Percentiles rank a stretch among this genome's conserved stretches.
These are phyloP conservation scores for Lacerta viridis DNA, from an alignment of 2,797 vertebrate genomes.

Conservation along the genomic window DNA sequence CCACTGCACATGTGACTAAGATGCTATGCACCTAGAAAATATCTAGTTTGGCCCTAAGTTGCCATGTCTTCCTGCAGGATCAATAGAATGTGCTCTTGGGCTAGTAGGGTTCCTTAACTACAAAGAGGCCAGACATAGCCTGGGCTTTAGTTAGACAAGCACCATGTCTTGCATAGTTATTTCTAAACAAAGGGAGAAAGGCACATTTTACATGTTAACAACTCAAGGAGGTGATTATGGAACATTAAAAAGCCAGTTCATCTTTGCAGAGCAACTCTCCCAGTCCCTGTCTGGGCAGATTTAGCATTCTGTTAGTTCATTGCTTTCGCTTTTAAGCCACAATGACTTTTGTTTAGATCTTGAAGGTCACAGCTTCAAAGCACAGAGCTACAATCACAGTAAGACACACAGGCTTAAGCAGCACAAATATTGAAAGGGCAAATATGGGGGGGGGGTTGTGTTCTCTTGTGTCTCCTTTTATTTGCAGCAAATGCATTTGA, in stretches of 20 bases:
- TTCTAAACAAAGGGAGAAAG: constrained; percentile 24
- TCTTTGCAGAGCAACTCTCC: constrained; percentile 6
- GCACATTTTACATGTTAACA: constrained; percentile 39
- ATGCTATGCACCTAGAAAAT: not conserved
- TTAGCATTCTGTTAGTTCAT: constrained; percentile 17
- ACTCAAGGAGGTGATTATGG: constrained; percentile 3
- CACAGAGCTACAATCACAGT: constrained; percentile 35
- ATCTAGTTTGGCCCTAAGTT: not conserved
- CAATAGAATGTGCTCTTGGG: not conserved
- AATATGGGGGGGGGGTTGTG: constrained; percentile 27
- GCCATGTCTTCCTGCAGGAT: not conserved
- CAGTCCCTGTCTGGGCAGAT: not conserved
- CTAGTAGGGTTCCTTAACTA: constrained; percentile 31
- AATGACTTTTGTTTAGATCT: constrained; percentile 38
- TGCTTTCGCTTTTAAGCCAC: constrained; percentile 39
- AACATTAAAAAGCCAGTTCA: constrained; percentile 33
- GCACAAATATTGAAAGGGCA: constrained; percentile 26
- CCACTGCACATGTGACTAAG: too few species aligned
- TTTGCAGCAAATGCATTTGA: constrained; percentile 37
- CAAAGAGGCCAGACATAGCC: not conserved
- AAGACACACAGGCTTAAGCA: constrained; percentile 31
- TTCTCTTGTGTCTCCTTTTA: not conserved
- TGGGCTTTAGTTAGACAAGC: constrained; percentile 28
- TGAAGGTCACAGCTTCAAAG: constrained; percentile 54
- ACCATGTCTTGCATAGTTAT: constrained; percentile 33